Evolutionary conservation across 2,113 vertebrate species (phyloP).

Genomic region (Megaleporinus macrocephalus): DNA sequence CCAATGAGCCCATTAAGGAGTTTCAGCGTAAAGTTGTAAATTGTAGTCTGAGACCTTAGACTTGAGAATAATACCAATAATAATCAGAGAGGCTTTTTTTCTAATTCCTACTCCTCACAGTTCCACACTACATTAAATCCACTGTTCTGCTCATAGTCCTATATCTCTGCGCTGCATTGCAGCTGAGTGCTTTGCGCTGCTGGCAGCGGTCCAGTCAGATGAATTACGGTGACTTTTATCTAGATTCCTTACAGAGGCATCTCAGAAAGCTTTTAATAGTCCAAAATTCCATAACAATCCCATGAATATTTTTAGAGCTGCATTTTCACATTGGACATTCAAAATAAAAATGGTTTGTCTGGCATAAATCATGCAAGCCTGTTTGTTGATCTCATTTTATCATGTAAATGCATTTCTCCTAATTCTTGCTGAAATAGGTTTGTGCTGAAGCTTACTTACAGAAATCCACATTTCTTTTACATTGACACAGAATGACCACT

Average conservation of each 20-base stretch:
- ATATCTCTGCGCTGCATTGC: slow-evolving; percentile 4
- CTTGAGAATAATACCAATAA: background rate
- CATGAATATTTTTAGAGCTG: slow-evolving; percentile 26
- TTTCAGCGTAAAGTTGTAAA: background rate
- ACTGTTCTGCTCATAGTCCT: slow-evolving; percentile 37
- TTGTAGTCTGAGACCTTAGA: background rate
- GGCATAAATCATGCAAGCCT: slow-evolving; percentile 3
- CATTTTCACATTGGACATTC: slow-evolving; percentile 22
- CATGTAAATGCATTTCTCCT: background rate
- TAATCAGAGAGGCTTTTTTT: background rate
- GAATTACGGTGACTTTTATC: slow-evolving; percentile 56
- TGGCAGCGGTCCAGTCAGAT: slow-evolving; percentile 53
- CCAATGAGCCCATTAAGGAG: background rate
- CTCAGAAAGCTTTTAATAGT: slow-evolving; percentile 44
- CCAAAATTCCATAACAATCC: slow-evolving; percentile 41
- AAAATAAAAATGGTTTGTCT: background rate
- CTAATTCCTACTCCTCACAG: too few species aligned
- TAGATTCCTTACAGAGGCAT: slow-evolving; percentile 49
- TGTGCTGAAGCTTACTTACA: background rate
- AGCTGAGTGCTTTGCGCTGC: slow-evolving; percentile 13
- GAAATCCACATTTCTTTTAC: background rate
- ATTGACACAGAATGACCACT: background rate
- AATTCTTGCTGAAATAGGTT: background rate
- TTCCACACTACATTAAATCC: background rate
- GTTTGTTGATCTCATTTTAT: slow-evolving; percentile 17